phyloP scores from a whole-genome alignment of 2,888 invertebrate genomes.

The Ferdinandea cuprea region DNA sequence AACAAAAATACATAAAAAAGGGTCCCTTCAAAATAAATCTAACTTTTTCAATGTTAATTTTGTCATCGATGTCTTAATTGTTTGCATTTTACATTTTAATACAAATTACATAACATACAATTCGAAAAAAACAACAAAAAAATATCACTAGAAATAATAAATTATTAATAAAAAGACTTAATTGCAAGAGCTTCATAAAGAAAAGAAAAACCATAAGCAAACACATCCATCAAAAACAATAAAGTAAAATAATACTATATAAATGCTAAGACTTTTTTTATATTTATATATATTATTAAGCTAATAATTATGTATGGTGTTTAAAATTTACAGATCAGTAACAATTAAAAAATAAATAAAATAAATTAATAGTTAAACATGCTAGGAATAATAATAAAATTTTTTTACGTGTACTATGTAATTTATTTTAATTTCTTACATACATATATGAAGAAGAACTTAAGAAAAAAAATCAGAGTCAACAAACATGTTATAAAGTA shows the following conservation, averaged over 20 bases:
- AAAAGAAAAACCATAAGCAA: constrained; percentile 38
- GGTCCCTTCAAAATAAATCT: no score
- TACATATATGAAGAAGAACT: constrained; percentile 38
- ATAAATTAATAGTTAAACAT: constrained; percentile 54
- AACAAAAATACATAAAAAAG: no score
- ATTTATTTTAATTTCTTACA: constrained; percentile 45
- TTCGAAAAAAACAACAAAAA: background rate
- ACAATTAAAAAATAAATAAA: constrained; percentile 36
- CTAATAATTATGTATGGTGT: constrained; percentile 40
- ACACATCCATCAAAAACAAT: constrained; percentile 49
- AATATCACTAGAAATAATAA: constrained; percentile 46
- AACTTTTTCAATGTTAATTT: background rate
- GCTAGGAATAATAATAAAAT: constrained; percentile 65
- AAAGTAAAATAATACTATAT: constrained; percentile 54
- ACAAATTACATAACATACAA: background rate
- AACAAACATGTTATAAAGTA: constrained; percentile 64
- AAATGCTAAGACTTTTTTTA: constrained; percentile 70
- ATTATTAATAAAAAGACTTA: constrained; percentile 57
- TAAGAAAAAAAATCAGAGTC: constrained; percentile 28
- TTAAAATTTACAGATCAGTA: constrained; percentile 39
- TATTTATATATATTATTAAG: constrained; percentile 38
- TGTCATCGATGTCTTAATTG: no score
- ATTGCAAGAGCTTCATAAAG: constrained; percentile 62
- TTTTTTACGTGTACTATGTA: constrained; percentile 68
- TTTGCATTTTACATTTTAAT: background rate